phyloP scores from a whole-genome alignment of 2,113 vertebrate genomes.

The Chamaetylas fuelleborni region DNA sequence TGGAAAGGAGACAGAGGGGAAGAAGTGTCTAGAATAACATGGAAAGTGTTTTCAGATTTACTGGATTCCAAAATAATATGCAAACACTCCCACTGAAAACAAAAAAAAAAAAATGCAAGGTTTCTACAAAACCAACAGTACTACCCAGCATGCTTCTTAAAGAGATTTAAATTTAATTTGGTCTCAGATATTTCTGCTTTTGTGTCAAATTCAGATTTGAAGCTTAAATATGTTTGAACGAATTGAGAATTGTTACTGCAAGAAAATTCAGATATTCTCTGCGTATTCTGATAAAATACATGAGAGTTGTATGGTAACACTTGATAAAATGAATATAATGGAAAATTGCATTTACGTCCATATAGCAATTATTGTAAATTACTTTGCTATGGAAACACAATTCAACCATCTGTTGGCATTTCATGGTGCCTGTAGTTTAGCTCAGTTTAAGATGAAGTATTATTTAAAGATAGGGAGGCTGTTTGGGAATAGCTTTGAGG shows the following conservation, averaged over 20 bases:
- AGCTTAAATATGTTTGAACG: slow-evolving; percentile 40
- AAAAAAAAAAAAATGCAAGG: neutral
- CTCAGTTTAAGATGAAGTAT: slow-evolving; percentile 70
- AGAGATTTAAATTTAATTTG: neutral
- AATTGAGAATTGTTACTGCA: slow-evolving; percentile 47
- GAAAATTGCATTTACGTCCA: slow-evolving; percentile 76
- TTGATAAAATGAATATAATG: slow-evolving; percentile 80
- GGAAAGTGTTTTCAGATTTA: slow-evolving; percentile 1
- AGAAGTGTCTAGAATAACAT: neutral
- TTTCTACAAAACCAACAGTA: neutral
- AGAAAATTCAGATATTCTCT: slow-evolving; percentile 64
- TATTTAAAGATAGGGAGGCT: slow-evolving; percentile 68
- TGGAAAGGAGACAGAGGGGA: neutral
- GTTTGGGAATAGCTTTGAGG: slow-evolving; percentile 47
- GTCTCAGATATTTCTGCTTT: neutral
- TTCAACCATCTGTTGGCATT: slow-evolving; percentile 81
- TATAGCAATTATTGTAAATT: slow-evolving; percentile 83
- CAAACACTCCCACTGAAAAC: slow-evolving; percentile 9
- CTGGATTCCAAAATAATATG: slow-evolving; percentile 8
- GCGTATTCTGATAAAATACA: slow-evolving; percentile 68
- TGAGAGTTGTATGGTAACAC: slow-evolving; percentile 72
- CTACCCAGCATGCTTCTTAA: neutral
- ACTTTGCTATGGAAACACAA: slow-evolving; percentile 84
- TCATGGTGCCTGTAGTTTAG: slow-evolving; percentile 68
- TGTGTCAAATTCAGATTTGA: slow-evolving; percentile 54